Conservation (phyloP, 2,888 invertebrate species). For the Eretmocerus hayati region DNA sequence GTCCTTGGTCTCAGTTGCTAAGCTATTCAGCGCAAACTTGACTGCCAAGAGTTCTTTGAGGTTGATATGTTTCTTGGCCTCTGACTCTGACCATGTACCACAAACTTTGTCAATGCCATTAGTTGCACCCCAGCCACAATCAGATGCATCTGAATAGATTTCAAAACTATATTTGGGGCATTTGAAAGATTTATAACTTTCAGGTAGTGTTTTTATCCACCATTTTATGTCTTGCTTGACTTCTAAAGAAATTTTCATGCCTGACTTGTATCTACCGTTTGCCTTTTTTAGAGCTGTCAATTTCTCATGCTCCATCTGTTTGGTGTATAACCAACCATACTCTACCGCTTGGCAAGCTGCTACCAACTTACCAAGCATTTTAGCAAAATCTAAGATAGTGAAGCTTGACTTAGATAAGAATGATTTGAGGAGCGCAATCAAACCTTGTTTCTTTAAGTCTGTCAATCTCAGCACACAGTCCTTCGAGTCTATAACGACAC, state of each 20-base stretch:
- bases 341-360: no score
- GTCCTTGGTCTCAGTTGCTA: neutral
- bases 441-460: conserved; percentile 10
- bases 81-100: no score
- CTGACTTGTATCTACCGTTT: no score
- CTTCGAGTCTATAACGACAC: conserved; percentile 13
- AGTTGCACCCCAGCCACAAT: no score
- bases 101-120: no score
- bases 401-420: conserved; percentile 2
- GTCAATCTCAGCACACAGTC: conserved; percentile 9
- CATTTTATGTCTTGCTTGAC: conserved; percentile 10
- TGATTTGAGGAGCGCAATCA: conserved; percentile 3
- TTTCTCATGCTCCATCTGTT: no score
- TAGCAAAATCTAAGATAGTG: no score
- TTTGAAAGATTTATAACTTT: no score
- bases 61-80: conserved; percentile 9
- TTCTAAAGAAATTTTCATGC: no score
- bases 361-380: conserved; percentile 11
- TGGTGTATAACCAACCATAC: no score
- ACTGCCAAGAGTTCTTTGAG: conserved; percentile 7
- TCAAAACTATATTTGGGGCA: neutral
- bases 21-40: neutral
- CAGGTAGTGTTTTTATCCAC: conserved; percentile 9
- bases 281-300: no score
- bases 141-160: conserved; percentile 10